These are phyloP conservation scores for Gallinago jamesoni DNA, from an alignment of 2,113 vertebrate genomes.

Conservation along the genomic window DNA sequence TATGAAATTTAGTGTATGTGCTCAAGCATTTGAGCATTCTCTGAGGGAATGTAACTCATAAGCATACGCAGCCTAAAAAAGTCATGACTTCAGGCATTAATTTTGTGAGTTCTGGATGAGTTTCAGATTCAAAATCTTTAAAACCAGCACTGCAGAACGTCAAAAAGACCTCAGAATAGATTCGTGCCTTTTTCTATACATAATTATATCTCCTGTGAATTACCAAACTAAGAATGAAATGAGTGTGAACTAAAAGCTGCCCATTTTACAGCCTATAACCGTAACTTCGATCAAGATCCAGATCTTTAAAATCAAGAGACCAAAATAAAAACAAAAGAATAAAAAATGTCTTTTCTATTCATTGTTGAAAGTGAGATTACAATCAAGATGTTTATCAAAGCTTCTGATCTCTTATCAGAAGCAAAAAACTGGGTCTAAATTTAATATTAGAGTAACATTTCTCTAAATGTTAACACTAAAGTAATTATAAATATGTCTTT, in stretches of 20 bases:
- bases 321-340: background rate
- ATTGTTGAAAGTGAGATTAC: background rate
- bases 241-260: background rate
- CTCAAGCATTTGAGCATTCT: accelerated
- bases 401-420: background rate
- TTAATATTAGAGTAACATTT: background rate
- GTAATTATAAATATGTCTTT: background rate
- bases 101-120: background rate
- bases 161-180: background rate
- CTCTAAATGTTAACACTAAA: background rate
- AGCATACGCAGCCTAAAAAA: background rate
- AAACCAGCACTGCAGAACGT: background rate
- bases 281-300: background rate
- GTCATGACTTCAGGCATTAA: background rate
- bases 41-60: background rate
- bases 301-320: background rate
- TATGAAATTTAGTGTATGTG: background rate
- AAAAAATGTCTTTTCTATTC: background rate
- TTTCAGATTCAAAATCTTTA: background rate
- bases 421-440: background rate
- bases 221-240: background rate
- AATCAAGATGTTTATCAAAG: background rate
- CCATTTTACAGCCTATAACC: background rate
- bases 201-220: background rate
- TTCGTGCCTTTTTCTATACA: background rate